A percentile compares a stretch with the other conserved stretches of the same genome.
phyloP scores from a whole-genome alignment of 1,140 invertebrate genomes.

The Drosophila arizonae region DNA sequence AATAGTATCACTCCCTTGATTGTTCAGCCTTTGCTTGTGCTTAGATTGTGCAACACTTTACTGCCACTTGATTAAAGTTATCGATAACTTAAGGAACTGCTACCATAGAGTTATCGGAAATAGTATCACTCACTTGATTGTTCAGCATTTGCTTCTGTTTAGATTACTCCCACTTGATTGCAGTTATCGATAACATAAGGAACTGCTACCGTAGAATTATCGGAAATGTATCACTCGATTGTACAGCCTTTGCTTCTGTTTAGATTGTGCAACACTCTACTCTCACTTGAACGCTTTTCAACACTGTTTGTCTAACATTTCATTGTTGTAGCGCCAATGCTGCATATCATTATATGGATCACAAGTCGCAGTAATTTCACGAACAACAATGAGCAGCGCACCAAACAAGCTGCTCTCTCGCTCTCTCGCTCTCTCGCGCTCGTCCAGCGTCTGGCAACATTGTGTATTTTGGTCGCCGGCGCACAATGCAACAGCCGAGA shows the following conservation, averaged over 20 bases:
- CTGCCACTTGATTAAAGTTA: too few relatives aligned
- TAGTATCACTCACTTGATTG: too few relatives aligned
- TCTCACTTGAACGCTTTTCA: conserved; percentile 3
- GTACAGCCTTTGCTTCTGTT: not conserved
- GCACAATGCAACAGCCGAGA: conserved; percentile 41
- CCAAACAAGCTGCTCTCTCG: conserved; percentile 4
- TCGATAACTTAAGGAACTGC: too few relatives aligned
- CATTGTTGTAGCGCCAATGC: conserved; percentile 22
- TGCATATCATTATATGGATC: conserved; percentile 7
- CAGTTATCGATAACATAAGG: too few relatives aligned
- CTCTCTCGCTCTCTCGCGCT: conserved; percentile 5
- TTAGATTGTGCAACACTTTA: not conserved
- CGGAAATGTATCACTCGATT: too few relatives aligned
- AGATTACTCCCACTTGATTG: too few relatives aligned
- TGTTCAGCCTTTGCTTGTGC: too few relatives aligned
- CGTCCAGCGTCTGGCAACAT: conserved; percentile 6
- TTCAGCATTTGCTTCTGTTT: not conserved
- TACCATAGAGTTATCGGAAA: too few relatives aligned
- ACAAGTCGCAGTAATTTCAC: not conserved
- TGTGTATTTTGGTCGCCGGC: conserved; percentile 23
- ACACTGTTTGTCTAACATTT: conserved; percentile 9
- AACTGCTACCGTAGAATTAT: too few relatives aligned
- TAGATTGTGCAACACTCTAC: not conserved
- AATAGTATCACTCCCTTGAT: too few relatives aligned
- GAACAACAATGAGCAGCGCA: not conserved